phyloP scores from a whole-genome alignment of 2,113 vertebrate species.

The Tetrao urogallus region DNA sequence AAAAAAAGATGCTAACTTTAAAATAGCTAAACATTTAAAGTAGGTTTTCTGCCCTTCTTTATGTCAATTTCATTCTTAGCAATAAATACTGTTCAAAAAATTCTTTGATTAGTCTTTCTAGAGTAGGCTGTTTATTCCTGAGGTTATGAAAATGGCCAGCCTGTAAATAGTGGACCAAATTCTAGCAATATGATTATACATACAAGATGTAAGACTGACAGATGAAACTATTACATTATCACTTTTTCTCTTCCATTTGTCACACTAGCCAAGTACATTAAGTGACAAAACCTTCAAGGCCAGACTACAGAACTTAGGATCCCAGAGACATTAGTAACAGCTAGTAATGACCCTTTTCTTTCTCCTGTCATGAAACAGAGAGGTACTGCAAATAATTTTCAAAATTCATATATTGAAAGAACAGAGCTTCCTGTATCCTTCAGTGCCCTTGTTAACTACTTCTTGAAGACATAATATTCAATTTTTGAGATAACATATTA shows the following conservation, averaged over 20 bases:
- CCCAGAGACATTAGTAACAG: neutral
- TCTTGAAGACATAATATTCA: slow-evolving; percentile 50
- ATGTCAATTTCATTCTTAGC: neutral
- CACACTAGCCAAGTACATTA: slow-evolving; percentile 51
- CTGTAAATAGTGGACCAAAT: neutral
- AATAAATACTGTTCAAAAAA: neutral
- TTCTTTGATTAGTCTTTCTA: neutral
- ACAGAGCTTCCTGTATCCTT: slow-evolving; percentile 20
- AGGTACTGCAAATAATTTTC: slow-evolving; percentile 61
- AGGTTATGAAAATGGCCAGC: neutral
- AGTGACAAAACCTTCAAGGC: neutral
- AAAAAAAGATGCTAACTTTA: neutral
- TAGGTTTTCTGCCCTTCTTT: neutral
- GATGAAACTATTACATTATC: slow-evolving; percentile 35
- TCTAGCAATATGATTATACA: neutral
- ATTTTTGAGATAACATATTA: slow-evolving; percentile 58
- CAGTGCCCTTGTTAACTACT: slow-evolving; percentile 3
- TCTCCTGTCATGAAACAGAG: slow-evolving; percentile 3
- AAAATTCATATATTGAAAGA: slow-evolving; percentile 25
- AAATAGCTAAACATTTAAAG: neutral
- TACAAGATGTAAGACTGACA: neutral
- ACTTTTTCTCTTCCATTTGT: slow-evolving; percentile 47
- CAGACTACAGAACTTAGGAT: neutral
- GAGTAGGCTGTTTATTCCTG: neutral
- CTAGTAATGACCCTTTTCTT: slow-evolving; percentile 19